Percentiles rank a stretch among this genome's conserved stretches.
phyloP scores from a whole-genome alignment of 2,888 invertebrate genomes.

The Gortyna flavago region DNA sequence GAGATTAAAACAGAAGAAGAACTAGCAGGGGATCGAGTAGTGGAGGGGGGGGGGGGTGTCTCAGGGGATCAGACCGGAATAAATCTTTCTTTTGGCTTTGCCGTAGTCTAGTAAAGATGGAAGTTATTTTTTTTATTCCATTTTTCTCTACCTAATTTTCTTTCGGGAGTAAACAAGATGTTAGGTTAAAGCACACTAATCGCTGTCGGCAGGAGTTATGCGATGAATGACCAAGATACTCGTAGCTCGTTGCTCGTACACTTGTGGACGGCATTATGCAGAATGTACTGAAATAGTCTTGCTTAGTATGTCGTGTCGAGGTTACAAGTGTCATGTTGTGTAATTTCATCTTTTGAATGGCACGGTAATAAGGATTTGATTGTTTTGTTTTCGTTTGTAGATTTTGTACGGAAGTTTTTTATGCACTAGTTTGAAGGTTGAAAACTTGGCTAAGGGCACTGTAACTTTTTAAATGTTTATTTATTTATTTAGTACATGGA shows the following conservation, averaged over 20 bases:
- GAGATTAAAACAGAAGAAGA: no score
- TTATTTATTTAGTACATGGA: no score
- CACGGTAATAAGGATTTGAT: slow-evolving; percentile 10
- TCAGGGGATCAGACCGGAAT: no score
- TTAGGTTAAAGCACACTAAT: slow-evolving; percentile 25
- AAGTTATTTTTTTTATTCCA: background rate
- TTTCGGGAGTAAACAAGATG: slow-evolving; percentile 30
- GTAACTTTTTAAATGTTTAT: background rate
- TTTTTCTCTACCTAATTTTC: background rate
- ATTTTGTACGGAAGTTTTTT: background rate
- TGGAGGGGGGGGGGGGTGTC: no score
- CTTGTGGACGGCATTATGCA: slow-evolving; percentile 42
- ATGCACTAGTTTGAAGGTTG: background rate
- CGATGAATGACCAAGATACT: slow-evolving; percentile 46
- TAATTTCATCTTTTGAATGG: slow-evolving; percentile 14
- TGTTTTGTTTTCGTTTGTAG: slow-evolving; percentile 2
- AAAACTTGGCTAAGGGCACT: background rate
- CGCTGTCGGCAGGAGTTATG: slow-evolving; percentile 21
- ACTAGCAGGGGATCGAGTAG: no score
- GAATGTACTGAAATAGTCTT: slow-evolving; percentile 49
- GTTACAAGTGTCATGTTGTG: slow-evolving; percentile 35
- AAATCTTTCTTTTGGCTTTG: background rate
- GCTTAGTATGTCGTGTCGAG: slow-evolving; percentile 34
- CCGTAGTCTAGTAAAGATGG: background rate
- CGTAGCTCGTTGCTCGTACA: slow-evolving; percentile 17